Evolutionary conservation across 2,888 invertebrate species (phyloP).

Genomic region (Drosophila sordidula): DNA sequence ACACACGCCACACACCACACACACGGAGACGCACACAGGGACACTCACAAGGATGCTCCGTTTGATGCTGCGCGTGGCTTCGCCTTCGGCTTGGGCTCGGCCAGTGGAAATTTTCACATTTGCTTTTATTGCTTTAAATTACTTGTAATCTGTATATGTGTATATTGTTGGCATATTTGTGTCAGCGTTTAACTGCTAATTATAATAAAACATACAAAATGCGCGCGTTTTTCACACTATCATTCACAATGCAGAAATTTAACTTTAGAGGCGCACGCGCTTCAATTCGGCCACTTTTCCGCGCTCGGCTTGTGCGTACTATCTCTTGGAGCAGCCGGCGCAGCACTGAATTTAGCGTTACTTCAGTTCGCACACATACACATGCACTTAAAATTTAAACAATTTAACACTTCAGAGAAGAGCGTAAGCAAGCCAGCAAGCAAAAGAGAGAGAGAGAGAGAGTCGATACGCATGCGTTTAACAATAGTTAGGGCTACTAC

Average conservation of each 20-base stretch:
- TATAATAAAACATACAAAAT: slow-evolving; percentile 5
- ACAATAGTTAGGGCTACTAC: not conserved
- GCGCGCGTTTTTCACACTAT: slow-evolving; percentile 24
- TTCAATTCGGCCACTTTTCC: slow-evolving; percentile 6
- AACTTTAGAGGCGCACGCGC: slow-evolving; percentile 36
- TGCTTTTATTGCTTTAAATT: slow-evolving; percentile 6
- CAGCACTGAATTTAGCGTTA: slow-evolving; percentile 38
- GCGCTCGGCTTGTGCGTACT: slow-evolving; percentile 9
- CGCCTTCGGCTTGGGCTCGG: slow-evolving; percentile 27
- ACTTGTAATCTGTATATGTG: not conserved
- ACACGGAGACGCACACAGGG: slow-evolving; percentile 5
- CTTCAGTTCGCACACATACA: slow-evolving; percentile 18
- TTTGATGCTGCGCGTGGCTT: slow-evolving; percentile 52
- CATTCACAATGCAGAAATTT: slow-evolving; percentile 18
- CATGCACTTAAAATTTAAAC: slow-evolving; percentile 28
- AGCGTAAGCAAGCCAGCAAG: not conserved
- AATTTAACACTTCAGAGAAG: slow-evolving; percentile 14
- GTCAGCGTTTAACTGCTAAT: slow-evolving; percentile 13
- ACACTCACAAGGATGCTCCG: slow-evolving; percentile 67
- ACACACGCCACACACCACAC: slow-evolving; percentile 28
- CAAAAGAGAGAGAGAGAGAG: slow-evolving; percentile 9
- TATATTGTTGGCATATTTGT: slow-evolving; percentile 14
- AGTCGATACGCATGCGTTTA: slow-evolving; percentile 47
- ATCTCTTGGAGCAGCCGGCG: slow-evolving; percentile 52
- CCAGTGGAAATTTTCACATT: slow-evolving; percentile 35